Base-by-base conservation (phyloP, 2,797 vertebrate genomes). In the Eupleurogrammus muticus region DNA sequence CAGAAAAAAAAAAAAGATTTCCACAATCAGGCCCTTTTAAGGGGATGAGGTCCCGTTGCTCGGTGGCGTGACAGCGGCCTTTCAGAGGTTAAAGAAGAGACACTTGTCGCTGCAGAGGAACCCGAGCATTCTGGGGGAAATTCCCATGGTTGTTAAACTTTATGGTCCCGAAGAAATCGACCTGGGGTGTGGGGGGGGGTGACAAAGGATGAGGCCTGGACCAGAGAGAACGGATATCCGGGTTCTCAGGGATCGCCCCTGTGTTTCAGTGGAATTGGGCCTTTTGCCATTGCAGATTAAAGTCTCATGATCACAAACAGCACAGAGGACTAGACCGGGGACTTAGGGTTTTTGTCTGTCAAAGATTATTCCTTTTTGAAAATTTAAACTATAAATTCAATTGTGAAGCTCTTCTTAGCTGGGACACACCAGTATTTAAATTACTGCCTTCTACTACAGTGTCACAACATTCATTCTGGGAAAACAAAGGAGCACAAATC, bases 121-220 rank as follows among this genome's bases (percentile, higher is more conserved):
- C 44, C n/a, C 32, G 58, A 49, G 44, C 40, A n/a, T n/a, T n/a
- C n/a, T n/a, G 51, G 70, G 84, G 81, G 79, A 89, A 87, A 84
- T 87, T 89, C 84, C 62, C 81, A 86, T 77, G 75, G 79, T 56
- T 75, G 75, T 82, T 87, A 86, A 87, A 91, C 35, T 82, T 87
- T 75, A 86, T 74, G 53, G 69, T 51, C 63, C 72, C 44, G 34
- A 48, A 81, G 60, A 66, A 86, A 76, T 73, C 17, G 12, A 44
- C 55, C 73, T 4, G 24, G 58, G n/a, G n/a, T n/a, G n/a, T n/a
- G n/a, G n/a, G n/a, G n/a, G n/a, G n/a, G 28, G 63, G 65, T 74
- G 76, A 80, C 66, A 28, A 67, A 65, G 51, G 46, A 49, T 23
- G 57, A 54, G 24, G 13, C 23, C 32, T 69, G 64, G 12, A 81